These are phyloP conservation scores for Megaustenia siamemsis DNA, from an alignment of 2,888 invertebrate species.

Conservation along the genomic window DNA sequence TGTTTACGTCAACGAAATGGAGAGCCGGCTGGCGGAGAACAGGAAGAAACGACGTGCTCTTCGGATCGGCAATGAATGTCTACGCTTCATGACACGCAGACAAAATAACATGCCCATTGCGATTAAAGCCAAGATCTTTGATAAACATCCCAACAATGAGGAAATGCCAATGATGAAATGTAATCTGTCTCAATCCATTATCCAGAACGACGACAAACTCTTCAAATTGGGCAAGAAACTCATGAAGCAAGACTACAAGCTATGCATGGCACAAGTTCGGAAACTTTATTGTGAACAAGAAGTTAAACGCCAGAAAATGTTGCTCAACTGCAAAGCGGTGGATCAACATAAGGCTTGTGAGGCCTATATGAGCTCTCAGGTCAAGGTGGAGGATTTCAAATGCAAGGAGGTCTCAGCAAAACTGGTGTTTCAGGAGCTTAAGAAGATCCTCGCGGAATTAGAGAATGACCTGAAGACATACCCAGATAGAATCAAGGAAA, in stretches of 20 bases:
- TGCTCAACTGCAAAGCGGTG: background rate
- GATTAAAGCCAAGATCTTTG: constrained; percentile 48
- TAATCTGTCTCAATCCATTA: constrained; percentile 23
- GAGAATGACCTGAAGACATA: constrained; percentile 41
- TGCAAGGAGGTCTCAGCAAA: constrained; percentile 35
- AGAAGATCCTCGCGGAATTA: constrained; percentile 34
- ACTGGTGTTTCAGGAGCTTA: constrained; percentile 28
- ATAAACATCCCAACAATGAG: constrained; percentile 31
- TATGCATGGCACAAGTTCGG: constrained; percentile 1
- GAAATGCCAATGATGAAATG: constrained; percentile 48
- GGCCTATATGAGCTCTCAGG: constrained; percentile 33
- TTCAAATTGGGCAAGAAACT: constrained; percentile 39
- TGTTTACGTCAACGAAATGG: constrained; percentile 50
- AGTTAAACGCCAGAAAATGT: background rate
- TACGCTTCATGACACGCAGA: constrained; percentile 46
- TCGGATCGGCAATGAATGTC: constrained; percentile 47
- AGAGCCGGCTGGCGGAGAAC: constrained; percentile 31
- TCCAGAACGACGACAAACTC: constrained; percentile 37
- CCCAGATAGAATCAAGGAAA: constrained; percentile 43
- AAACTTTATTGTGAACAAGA: background rate
- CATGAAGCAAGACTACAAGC: constrained; percentile 48
- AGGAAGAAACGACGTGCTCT: constrained; percentile 43
- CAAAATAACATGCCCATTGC: constrained; percentile 40
- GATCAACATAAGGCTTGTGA: constrained; percentile 14
- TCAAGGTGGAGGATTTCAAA: constrained; percentile 40